These are phyloP conservation scores for Apeira syringaria DNA, from an alignment of 2,888 invertebrate species.

Conservation along the genomic window DNA sequence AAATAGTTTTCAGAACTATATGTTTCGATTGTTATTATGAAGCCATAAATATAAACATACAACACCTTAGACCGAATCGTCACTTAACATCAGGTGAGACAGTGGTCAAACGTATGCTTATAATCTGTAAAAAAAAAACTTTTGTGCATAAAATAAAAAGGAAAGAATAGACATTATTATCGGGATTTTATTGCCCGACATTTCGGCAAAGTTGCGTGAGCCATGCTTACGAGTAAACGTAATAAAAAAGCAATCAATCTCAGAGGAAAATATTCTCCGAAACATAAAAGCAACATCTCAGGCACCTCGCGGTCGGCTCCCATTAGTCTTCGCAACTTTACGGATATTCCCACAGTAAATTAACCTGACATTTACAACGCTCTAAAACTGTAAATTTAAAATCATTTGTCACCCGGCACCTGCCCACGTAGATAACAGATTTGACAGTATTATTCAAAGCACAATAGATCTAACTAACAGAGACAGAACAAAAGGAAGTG, in stretches of 20 bases:
- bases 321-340: slow-evolving; percentile 10
- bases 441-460: slow-evolving; percentile 36
- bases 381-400: slow-evolving; percentile 36
- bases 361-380: slow-evolving; percentile 30
- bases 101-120: too few species aligned
- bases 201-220: too few species aligned
- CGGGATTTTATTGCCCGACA: too few species aligned
- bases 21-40: too few species aligned
- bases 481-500: slow-evolving; percentile 40
- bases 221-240: too few species aligned
- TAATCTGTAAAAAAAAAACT: too few species aligned
- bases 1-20: too few species aligned
- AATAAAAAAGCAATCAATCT: too few species aligned
- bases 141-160: slow-evolving; percentile 6
- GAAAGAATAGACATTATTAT: too few species aligned
- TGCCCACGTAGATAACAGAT: slow-evolving; percentile 25
- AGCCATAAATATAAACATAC: too few species aligned
- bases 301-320: slow-evolving; percentile 13
- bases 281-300: slow-evolving; percentile 12
- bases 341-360: slow-evolving; percentile 32
- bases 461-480: slow-evolving; percentile 36
- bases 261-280: slow-evolving; percentile 4
- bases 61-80: too few species aligned
- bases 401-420: slow-evolving; percentile 35
- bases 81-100: too few species aligned